Evolutionary conservation across 2,797 vertebrate genomes (phyloP).

Genomic region (Phaenicophaeus curvirostris): DNA sequence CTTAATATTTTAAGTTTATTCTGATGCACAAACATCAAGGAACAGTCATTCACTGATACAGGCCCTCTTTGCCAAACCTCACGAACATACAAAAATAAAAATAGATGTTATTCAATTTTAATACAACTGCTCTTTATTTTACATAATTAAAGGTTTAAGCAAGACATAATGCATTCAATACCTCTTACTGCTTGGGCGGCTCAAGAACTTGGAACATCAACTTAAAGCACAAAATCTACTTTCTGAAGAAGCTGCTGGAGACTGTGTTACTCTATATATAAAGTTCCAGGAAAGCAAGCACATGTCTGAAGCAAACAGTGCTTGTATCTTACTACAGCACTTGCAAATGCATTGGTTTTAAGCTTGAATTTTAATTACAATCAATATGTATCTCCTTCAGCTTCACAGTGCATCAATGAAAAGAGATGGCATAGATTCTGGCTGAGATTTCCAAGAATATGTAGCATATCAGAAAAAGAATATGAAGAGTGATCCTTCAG

Average conservation of each 20-base stretch:
- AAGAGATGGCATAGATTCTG: not conserved
- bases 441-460: not conserved
- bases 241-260: not conserved
- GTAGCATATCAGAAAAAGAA: not conserved
- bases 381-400: not conserved
- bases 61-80: not conserved
- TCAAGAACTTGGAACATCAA: not conserved
- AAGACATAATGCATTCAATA: not conserved
- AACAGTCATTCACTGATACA: not conserved
- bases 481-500: not conserved
- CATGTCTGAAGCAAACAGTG: not conserved
- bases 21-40: not conserved
- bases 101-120: not conserved
- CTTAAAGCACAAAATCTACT: not conserved
- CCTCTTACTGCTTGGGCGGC: not conserved
- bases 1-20: not conserved
- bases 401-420: not conserved
- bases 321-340: not conserved
- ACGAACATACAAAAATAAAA: not conserved
- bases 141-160: not conserved
- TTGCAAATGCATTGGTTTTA: not conserved
- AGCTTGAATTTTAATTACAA: not conserved
- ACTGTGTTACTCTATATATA: not conserved
- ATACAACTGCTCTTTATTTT: not conserved
- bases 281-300: not conserved